Conservation (phyloP, 2,888 invertebrate species). For the Eulithis testata region DNA sequence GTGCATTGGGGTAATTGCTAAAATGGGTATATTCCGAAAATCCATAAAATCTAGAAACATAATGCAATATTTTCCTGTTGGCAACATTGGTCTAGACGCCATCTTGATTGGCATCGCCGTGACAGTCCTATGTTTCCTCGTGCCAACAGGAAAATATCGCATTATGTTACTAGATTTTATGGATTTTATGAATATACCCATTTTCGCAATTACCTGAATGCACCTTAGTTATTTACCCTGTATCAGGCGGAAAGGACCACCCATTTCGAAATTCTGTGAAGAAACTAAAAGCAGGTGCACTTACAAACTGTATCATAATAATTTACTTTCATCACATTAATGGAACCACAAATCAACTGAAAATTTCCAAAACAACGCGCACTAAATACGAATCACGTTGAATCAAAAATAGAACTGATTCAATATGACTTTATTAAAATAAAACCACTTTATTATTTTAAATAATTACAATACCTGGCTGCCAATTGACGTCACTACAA, state of each 20-base stretch:
- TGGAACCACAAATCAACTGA: slow-evolving; percentile 12
- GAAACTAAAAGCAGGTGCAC: slow-evolving; percentile 1
- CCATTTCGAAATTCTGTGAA: background rate
- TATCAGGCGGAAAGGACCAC: background rate
- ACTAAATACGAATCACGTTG: slow-evolving; percentile 37
- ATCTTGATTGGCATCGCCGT: too few species aligned
- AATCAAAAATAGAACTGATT: slow-evolving; percentile 25
- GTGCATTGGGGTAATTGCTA: too few species aligned
- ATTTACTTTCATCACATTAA: slow-evolving; percentile 1
- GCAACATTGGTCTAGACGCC: too few species aligned
- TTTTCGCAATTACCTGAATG: too few species aligned
- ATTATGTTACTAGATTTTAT: too few species aligned
- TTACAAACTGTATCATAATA: background rate
- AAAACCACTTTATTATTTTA: slow-evolving; percentile 28
- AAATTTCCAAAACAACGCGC: slow-evolving; percentile 21
- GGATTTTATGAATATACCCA: too few species aligned
- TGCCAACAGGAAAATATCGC: too few species aligned
- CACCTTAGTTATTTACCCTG: too few species aligned
- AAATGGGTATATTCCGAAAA: too few species aligned
- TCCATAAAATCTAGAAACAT: too few species aligned
- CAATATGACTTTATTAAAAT: slow-evolving; percentile 20
- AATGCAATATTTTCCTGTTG: too few species aligned
- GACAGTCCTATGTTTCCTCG: too few species aligned
- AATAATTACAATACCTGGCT: slow-evolving; percentile 35
- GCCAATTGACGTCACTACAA: slow-evolving; percentile 25